Percentiles rank a stretch among this genome's conserved stretches.
Evolutionary conservation across 2,888 invertebrate species (phyloP).

Genomic region (Oeneis ivallda): DNA sequence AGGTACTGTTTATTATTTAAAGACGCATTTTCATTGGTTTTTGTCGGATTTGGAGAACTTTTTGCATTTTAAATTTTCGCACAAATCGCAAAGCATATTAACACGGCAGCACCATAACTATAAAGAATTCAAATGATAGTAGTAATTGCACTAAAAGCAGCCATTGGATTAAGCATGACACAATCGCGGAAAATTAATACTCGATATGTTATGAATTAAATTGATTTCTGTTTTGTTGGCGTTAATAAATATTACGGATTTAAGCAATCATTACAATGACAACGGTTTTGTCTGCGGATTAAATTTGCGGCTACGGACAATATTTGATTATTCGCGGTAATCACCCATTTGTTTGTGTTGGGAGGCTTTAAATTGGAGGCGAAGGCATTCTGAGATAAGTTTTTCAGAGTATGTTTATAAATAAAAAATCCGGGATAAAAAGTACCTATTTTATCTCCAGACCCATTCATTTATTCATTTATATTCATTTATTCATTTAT

Average conservation of each 20-base stretch:
- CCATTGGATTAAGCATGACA: constrained; percentile 4
- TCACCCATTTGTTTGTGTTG: constrained; percentile 20
- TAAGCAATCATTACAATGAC: constrained; percentile 33
- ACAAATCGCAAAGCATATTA: too few relatives aligned
- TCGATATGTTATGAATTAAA: constrained; percentile 21
- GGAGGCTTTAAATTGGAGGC: constrained; percentile 8
- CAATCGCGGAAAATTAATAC: constrained; percentile 20
- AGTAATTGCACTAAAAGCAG: background rate
- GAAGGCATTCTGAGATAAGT: background rate
- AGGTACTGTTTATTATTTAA: too few relatives aligned
- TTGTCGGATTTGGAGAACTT: too few relatives aligned
- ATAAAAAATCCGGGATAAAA: too few relatives aligned
- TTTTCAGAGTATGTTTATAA: too few relatives aligned
- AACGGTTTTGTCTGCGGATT: constrained; percentile 32
- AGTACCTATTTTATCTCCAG: too few relatives aligned
- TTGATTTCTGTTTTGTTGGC: constrained; percentile 25
- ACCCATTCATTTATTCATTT: too few relatives aligned
- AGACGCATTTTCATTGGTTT: too few relatives aligned
- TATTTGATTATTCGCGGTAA: constrained; percentile 35
- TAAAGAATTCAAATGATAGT: background rate
- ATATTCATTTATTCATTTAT: background rate
- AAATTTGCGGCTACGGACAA: constrained; percentile 36
- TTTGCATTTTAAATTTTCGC: too few relatives aligned
- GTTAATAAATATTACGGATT: constrained; percentile 28
- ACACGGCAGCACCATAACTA: background rate